Percentiles rank a stretch among this genome's conserved stretches.
Evolutionary conservation across 2,888 invertebrate genomes (phyloP).

Genomic region (Drosophila vallismaia): DNA sequence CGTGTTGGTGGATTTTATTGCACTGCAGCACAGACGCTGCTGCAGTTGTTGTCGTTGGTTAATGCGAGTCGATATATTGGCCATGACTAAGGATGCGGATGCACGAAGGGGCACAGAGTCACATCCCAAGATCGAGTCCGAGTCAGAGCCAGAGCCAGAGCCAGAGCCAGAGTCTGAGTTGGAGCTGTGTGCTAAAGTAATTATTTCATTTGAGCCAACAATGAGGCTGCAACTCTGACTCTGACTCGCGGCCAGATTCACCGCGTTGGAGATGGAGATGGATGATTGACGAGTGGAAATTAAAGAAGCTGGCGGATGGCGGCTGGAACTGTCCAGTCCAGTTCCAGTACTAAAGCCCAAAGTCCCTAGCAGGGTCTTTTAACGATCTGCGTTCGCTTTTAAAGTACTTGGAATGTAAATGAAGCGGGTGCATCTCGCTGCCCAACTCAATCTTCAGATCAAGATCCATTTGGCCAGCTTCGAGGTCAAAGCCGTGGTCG

Average conservation of each 20-base stretch:
- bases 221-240: conserved; percentile 77
- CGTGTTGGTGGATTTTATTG: conserved; percentile 75
- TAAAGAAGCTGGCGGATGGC: conserved; percentile 72
- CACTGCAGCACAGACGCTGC: conserved; percentile 32
- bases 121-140: conserved; percentile 1
- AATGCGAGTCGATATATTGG: conserved; percentile 80
- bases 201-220: conserved; percentile 81
- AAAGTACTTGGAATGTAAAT: conserved; percentile 80
- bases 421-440: conserved; percentile 68
- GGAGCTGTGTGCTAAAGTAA: conserved; percentile 78
- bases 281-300: conserved; percentile 80
- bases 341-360: conserved; percentile 52
- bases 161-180: conserved; percentile 31
- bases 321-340: conserved; percentile 44
- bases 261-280: conserved; percentile 65
- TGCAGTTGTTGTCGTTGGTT: conserved; percentile 61
- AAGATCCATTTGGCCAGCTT: conserved; percentile 39
- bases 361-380: conserved; percentile 63
- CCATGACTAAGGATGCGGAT: conserved; percentile 74
- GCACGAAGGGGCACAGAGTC: conserved; percentile 21
- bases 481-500: conserved; percentile 71
- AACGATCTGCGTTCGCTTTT: conserved; percentile 70
- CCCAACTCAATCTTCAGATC: conserved; percentile 30
- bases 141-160: conserved; percentile 1
- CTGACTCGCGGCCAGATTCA: conserved; percentile 43